Percentiles rank a stretch among this genome's conserved stretches.
These are phyloP conservation scores for Drosophila kambysellisi DNA, from an alignment of 2,888 invertebrate genomes.

Conservation along the genomic window DNA sequence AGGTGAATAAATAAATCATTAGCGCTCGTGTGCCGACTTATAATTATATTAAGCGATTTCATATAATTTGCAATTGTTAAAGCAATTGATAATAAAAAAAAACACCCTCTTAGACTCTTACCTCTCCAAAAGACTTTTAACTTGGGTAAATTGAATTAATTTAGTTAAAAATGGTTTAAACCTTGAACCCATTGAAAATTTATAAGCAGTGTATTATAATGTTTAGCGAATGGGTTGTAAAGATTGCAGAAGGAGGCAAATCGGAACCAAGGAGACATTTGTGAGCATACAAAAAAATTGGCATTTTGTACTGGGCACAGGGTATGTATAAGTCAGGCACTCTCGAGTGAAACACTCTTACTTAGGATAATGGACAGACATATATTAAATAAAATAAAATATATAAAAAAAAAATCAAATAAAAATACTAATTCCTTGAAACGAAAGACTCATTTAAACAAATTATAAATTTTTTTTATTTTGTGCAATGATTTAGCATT, in stretches of 20 bases:
- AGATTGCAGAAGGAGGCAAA: neutral
- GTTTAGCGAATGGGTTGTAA: neutral
- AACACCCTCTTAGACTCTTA: neutral
- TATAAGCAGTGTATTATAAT: neutral
- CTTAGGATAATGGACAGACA: neutral
- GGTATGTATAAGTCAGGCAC: neutral
- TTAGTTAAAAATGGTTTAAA: neutral
- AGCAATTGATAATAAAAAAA: neutral
- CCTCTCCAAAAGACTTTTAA: neutral
- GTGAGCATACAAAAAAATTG: neutral
- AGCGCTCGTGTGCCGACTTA: neutral
- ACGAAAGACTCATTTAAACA: no score
- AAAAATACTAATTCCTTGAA: neutral
- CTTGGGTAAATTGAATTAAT: neutral
- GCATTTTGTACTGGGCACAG: neutral
- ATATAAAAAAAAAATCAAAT: neutral
- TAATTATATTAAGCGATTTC: neutral
- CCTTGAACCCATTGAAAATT: neutral
- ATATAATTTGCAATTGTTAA: neutral
- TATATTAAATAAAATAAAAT: neutral
- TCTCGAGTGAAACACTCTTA: neutral
- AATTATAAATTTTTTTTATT: neutral
- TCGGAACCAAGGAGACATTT: neutral
- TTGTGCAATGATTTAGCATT: neutral
- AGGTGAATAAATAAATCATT: neutral